Base-by-base conservation (phyloP, 2,113 vertebrate species). In the Saguinus midas region DNA sequence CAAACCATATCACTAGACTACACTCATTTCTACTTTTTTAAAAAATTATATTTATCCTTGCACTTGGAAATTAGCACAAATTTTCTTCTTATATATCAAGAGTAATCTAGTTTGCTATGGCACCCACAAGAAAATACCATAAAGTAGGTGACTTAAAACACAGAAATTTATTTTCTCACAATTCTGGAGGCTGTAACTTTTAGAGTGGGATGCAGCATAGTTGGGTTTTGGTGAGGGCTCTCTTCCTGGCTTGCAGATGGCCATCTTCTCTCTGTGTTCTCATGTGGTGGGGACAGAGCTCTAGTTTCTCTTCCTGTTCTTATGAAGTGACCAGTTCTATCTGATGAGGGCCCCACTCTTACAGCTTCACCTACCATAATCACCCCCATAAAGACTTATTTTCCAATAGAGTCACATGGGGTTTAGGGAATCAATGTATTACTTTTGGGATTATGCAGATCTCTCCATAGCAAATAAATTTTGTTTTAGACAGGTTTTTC, bases 121-220 rank as follows among this genome's bases (percentile, higher is more conserved):
- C 5, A 88, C 2, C 13, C 43, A 57, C 43, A 96, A 75, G 3
- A 81, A 95, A 70, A 58, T 35, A 35, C 1, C 29, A 55, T 4
- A 40, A 18, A 37, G 8, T 25, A 7, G 14, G 20, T 61, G 1
- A 3, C 29, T 80, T 84, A 80, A 64, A 68, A 12, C 82, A 72
- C 1, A 73, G 1, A 83, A 64, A 76, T 72, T 43, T 18, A 32
- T 75, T 80, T 93, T 76, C 32, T 76, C 50, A 64, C 5, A 55
- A 16, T 78, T 75, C 16, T 64, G 25, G 8, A 81, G 23, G 25
- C 12, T 80, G 12, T 27, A 92, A 73, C 18, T 35, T 23, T 27
- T 10, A 29, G 14, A n/a, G 11, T 18, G 57, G 23, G 1, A 5
- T 57, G 3, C 1, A 45, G 1, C 2, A 23, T 52, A 5, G 21